A percentile compares a stretch with the other conserved stretches of the same genome.
Conservation (phyloP, 2,888 invertebrate genomes). For the Rosalia funebris region DNA sequence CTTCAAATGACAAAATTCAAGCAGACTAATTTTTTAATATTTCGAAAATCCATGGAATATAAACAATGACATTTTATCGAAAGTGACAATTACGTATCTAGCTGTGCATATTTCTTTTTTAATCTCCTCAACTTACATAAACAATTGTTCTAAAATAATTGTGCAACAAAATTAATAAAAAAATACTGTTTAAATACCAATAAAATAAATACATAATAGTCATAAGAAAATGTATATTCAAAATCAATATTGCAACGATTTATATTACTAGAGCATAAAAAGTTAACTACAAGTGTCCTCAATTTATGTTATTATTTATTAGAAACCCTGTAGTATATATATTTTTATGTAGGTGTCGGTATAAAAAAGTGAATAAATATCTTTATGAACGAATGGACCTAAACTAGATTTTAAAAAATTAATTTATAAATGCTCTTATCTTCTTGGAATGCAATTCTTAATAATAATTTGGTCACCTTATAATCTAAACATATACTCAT, state of each 20-base stretch:
- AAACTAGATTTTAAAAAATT: constrained; percentile 15
- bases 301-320: not conserved
- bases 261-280: not conserved
- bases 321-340: constrained; percentile 15
- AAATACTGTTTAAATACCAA: constrained; percentile 15
- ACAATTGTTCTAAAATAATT: constrained; percentile 12
- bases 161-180: constrained; percentile 8
- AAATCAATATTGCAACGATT: not conserved
- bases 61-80: no score
- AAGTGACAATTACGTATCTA: no score
- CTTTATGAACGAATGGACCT: constrained; percentile 9
- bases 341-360: constrained; percentile 4
- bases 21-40: no score
- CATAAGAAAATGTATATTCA: not conserved
- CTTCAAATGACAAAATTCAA: no score
- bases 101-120: no score
- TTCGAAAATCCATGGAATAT: no score
- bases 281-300: not conserved
- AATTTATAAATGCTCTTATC: constrained; percentile 14
- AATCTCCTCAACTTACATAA: no score
- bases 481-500: constrained; percentile 12
- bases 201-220: constrained; percentile 4
- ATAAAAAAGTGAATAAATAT: constrained; percentile 15
- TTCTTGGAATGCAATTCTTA: constrained; percentile 24
- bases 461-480: constrained; percentile 23